Evolutionary conservation across 2,797 vertebrate species (phyloP), one percentile per base, ranked within the genome.

Genomic region (Myripristis jacobus): DNA sequence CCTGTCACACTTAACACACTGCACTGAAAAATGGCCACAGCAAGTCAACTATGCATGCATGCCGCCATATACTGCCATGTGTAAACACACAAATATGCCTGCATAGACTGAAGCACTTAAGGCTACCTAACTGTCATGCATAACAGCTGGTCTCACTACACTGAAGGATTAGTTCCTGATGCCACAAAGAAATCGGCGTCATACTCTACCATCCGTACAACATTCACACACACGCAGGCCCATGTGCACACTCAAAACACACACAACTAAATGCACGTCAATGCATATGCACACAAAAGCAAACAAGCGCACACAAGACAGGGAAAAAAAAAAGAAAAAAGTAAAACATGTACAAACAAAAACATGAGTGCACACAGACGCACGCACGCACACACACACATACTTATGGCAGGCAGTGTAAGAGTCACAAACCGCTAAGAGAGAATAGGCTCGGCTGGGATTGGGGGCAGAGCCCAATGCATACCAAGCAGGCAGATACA

Each of bases 401-500:
- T 24, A 34, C 66, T 74, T 52, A 81, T 55, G 53, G 67, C 56
- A 83, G 63, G n/a, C n/a, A n/a, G n/a, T n/a, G n/a, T n/a, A n/a
- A 67, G n/a, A 76, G 71, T 3, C 21, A 25, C 69, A 83, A 81
- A 83, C 64, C 64, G 79, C 80, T 73, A 47, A 56, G 34, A 75
- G 75, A 57, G 66, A 66, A 58, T 18, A 57, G 54, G 60, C 67
- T 73, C 83, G 38, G 25, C 38, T 67, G 79, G 46, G 60, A 77
- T 52, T 60, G 70, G 66, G 77, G 77, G 80, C 66, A 81, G 77
- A 87, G 70, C 72, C 50, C 64, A 61, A 68, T 83, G 87, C 85
- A 90, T 88, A 89, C 83, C 87, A 90, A 90, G 70, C 84, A 91
- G 88, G 77, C 78, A 88, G 75, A 87, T 90, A 87, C 88, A 92